These are phyloP conservation scores for Drymonia ruficornis DNA, from an alignment of 2,888 invertebrate genomes.

Conservation along the genomic window DNA sequence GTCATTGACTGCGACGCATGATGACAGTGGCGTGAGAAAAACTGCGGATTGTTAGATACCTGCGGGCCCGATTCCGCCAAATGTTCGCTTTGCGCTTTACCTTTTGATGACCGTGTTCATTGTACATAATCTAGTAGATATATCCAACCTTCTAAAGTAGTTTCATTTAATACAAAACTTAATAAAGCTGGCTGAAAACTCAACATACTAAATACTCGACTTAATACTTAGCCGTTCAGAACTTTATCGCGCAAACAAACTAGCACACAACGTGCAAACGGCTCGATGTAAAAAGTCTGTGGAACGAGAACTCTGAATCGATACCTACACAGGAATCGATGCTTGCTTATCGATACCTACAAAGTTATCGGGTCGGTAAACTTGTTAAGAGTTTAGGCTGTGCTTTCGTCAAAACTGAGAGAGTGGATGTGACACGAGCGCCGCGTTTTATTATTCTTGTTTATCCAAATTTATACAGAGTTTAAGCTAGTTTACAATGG, in stretches of 20 bases:
- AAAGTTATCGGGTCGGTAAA: conserved; percentile 43
- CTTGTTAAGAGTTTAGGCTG: conserved; percentile 41
- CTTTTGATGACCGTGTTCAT: no score
- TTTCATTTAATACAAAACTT: conserved; percentile 19
- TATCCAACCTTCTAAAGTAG: no score
- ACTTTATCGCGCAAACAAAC: conserved; percentile 25
- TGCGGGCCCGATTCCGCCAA: no score
- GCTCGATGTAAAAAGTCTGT: conserved; percentile 29
- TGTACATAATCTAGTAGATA: no score
- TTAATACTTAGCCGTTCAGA: conserved; percentile 16
- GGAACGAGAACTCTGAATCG: conserved; percentile 34
- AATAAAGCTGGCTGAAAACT: conserved; percentile 21
- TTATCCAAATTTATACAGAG: no score
- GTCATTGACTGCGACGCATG: no score
- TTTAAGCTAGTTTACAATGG: no score
- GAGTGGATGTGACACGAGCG: not conserved
- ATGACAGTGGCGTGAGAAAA: no score
- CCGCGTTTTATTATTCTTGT: not conserved
- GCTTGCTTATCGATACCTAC: conserved; percentile 2
- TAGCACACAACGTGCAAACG: conserved; percentile 30
- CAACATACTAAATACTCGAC: conserved; percentile 23
- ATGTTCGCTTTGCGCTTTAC: no score
- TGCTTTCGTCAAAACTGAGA: not conserved
- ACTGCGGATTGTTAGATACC: no score
- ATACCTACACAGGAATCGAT: conserved; percentile 21